These are phyloP conservation scores for Otocyon megalotis DNA, from an alignment of 2,113 vertebrate genomes.

Conservation along the genomic window DNA sequence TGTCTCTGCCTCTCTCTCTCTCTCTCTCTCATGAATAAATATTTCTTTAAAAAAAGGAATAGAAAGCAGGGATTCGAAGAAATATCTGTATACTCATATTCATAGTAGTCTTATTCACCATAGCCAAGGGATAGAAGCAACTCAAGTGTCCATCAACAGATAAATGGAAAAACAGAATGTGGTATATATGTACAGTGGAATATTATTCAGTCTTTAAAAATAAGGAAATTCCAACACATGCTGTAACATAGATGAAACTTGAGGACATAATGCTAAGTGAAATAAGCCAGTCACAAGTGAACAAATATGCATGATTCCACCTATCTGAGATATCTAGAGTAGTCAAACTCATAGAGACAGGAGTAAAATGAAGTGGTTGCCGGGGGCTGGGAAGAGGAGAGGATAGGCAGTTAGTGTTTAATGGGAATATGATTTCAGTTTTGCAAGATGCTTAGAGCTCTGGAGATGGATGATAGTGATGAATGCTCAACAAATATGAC, in stretches of 20 bases:
- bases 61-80: not conserved
- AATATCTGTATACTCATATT: not conserved
- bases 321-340: not conserved
- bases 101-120: not conserved
- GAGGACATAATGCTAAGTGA: not conserved
- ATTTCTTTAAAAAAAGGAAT: not conserved
- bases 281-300: not conserved
- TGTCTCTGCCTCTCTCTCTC: no score
- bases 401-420: not conserved
- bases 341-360: not conserved
- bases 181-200: not conserved
- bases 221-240: not conserved
- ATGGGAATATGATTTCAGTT: not conserved
- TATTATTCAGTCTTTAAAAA: not conserved
- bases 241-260: not conserved
- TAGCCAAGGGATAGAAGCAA: not conserved
- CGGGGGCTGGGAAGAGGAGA: not conserved
- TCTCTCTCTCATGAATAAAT: no score
- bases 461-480: not conserved
- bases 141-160: not conserved
- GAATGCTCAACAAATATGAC: not conserved
- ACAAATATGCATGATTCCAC: not conserved
- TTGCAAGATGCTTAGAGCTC: not conserved
- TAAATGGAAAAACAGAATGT: not conserved
- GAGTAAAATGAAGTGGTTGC: not conserved